A percentile compares a stretch with the other conserved stretches of the same genome.
These are phyloP conservation scores for Drosophila truncata DNA, from an alignment of 1,140 invertebrate genomes.

Conservation along the genomic window DNA sequence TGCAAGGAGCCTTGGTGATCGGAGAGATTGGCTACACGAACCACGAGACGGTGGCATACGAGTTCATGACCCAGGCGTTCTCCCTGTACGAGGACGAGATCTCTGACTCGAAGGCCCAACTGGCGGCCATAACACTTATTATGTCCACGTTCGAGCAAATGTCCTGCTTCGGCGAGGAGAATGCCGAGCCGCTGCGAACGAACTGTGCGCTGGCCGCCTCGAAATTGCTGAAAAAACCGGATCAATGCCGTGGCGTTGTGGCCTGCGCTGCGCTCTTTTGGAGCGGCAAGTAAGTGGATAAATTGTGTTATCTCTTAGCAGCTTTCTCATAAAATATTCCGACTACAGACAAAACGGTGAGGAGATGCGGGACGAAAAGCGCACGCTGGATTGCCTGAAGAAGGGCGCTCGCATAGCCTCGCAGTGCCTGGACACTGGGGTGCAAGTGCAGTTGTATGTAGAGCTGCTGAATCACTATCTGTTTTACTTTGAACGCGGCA, in stretches of 20 bases:
- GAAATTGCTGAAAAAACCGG: constrained; percentile 98
- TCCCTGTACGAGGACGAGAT: constrained; percentile 99
- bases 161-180: constrained; percentile 97
- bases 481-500: constrained; percentile 97
- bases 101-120: constrained; percentile 98
- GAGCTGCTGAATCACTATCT: constrained; percentile 98
- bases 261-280: constrained; percentile 98
- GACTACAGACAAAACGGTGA: constrained; percentile 86
- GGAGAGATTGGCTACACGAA: constrained; percentile 97
- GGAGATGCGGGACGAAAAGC: constrained; percentile 93
- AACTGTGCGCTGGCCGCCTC: constrained; percentile 97
- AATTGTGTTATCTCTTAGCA: rapidly evolving
- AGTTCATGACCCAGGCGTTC: constrained; percentile 99
- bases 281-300: constrained; percentile 91
- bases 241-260: constrained; percentile 97
- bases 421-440: constrained; percentile 98
- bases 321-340: background rate
- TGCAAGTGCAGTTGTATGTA: constrained; percentile 97
- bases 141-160: constrained; percentile 98
- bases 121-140: constrained; percentile 97
- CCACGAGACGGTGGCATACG: constrained; percentile 98
- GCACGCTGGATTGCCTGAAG: constrained; percentile 97
- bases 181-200: constrained; percentile 97
- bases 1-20: constrained; percentile 97
- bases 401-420: constrained; percentile 97